Base-by-base conservation (phyloP, 2,113 vertebrate species). In the Corythornis vintsioides region DNA sequence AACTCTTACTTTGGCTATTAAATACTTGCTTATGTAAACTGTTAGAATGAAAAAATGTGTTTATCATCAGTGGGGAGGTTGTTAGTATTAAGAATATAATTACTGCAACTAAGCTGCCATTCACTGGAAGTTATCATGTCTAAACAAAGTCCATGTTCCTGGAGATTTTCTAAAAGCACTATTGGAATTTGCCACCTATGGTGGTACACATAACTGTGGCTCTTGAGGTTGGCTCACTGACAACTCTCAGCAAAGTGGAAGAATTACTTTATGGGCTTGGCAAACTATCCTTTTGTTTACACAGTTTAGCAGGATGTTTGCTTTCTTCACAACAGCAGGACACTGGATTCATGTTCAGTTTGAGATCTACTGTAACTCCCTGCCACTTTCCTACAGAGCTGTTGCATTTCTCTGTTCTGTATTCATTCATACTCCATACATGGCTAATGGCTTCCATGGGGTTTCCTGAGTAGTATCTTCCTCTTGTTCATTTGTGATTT, bases 261-360 rank as follows among this genome's bases (percentile, higher is more conserved):
- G 47, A 88, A 88, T 89, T 91, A 94, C 85, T 89, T 77, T 0
- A 0, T 70, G 85, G 82, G 31, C 47, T 91, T 89, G 82, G 78
- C 55, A 92, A 95, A 69, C 1, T 56, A 73, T 88, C 63, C 55
- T 85, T 88, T 79, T 89, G 82, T 91, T 96, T 96, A 89, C 73
- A 73, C 64, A 94, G 60, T 64, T 60, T 75, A 85, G 75, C 10
- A 45, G 42, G 89, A 50, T 93, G 60, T 93, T 94, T 94, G 35
- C 89, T 85, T 91, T 91, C 42, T 92, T 70, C 87, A 63, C 31
- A 85, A 70, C 78, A 93, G 85, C 74, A 86, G 82, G 78, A 63
- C 55, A 65, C 45, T 73, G 71, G 78, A 79, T 87, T 79, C 85
- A 59, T 33, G 67, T 72, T 79, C 74, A 66, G 55, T 83, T 93